A percentile compares a stretch with the other conserved stretches of the same genome.
These are phyloP conservation scores for Phrynocephalus vlangalii DNA, from an alignment of 2,797 vertebrate genomes.

Conservation along the genomic window DNA sequence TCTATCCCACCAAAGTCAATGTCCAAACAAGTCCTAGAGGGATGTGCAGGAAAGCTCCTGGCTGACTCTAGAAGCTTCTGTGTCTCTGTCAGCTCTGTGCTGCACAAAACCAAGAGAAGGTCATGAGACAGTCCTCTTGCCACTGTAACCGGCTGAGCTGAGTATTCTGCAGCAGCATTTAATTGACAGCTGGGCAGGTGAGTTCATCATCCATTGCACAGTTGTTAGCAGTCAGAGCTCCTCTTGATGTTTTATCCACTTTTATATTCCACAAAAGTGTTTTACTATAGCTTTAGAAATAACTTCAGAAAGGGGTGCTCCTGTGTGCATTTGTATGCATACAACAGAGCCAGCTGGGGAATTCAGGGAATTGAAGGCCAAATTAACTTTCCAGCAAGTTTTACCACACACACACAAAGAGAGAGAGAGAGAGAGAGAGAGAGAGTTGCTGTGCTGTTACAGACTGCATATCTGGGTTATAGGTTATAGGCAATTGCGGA, in stretches of 20 bases:
- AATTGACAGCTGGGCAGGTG: accelerated
- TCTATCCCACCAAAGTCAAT: not conserved
- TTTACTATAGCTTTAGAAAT: not conserved
- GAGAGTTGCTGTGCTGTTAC: not conserved
- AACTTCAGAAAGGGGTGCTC: not conserved
- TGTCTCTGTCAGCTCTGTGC: constrained; percentile 53
- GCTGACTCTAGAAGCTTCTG: constrained; percentile 57
- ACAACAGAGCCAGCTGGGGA: not conserved
- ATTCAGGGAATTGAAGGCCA: too few species aligned
- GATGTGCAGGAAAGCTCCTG: not conserved
- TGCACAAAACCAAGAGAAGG: accelerated
- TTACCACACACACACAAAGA: not conserved
- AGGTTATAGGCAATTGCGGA: not conserved
- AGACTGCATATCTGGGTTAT: not conserved
- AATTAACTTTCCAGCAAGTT: too few species aligned
- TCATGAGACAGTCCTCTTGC: constrained; percentile 36
- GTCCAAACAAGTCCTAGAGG: constrained; percentile 1
- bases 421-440: too few species aligned
- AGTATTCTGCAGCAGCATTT: constrained; percentile 39
- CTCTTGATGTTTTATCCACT: not conserved
- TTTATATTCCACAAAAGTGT: not conserved
- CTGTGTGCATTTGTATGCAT: not conserved
- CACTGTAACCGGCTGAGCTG: constrained; percentile 59
- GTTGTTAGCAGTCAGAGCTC: accelerated
- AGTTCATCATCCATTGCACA: constrained; percentile 39